phyloP scores from a whole-genome alignment of 2,888 invertebrate genomes.

The Melinaea menophilus region DNA sequence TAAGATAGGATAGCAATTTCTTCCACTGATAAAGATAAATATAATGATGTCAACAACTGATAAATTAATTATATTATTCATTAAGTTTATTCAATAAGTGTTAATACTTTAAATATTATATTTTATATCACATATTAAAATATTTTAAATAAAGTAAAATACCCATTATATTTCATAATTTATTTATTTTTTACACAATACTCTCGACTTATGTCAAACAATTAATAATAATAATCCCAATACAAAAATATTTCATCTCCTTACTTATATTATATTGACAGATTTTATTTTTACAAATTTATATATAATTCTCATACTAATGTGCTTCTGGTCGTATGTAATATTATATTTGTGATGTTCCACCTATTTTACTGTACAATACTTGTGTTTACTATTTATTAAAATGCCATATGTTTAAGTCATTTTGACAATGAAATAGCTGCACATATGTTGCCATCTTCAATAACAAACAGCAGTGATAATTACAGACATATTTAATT shows the following conservation, averaged over 20 bases:
- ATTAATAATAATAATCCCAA: slow-evolving; percentile 72
- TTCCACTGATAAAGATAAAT: too few species aligned
- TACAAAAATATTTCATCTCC: slow-evolving; percentile 76
- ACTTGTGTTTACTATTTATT: background rate
- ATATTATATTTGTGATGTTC: slow-evolving; percentile 50
- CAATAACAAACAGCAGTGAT: slow-evolving; percentile 2
- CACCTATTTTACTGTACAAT: slow-evolving; percentile 25
- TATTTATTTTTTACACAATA: slow-evolving; percentile 73
- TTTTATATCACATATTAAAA: background rate
- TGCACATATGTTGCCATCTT: background rate
- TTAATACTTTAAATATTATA: too few species aligned
- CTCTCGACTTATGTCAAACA: slow-evolving; percentile 68
- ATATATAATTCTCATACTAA: slow-evolving; percentile 39
- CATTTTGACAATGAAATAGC: background rate
- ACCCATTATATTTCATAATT: slow-evolving; percentile 45
- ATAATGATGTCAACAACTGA: too few species aligned
- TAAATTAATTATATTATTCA: too few species aligned
- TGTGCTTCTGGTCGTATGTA: slow-evolving; percentile 42
- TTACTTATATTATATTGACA: slow-evolving; percentile 69
- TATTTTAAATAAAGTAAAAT: slow-evolving; percentile 20
- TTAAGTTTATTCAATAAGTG: too few species aligned
- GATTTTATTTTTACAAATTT: slow-evolving; percentile 60
- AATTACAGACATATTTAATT: slow-evolving; percentile 39
- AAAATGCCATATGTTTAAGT: background rate
- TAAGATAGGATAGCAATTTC: too few species aligned